Evolutionary conservation across 92 coral and sea anemone genomes (phyloP), one percentile per base, ranked within the genome.

Genomic region (Parazoanthus atlanticus): DNA sequence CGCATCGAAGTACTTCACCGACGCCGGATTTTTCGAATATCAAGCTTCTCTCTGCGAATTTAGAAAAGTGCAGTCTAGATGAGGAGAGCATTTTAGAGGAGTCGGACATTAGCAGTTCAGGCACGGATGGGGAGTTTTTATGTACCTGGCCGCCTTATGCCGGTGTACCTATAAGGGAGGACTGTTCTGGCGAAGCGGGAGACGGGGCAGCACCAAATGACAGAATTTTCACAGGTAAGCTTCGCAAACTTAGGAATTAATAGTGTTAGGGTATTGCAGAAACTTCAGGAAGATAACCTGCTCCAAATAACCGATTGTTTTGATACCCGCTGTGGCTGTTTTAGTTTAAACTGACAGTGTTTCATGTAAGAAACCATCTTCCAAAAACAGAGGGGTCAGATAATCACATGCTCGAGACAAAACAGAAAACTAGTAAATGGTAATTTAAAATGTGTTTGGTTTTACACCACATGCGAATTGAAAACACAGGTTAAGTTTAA

Each of bases 1-100:
- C 98, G 3, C 99, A 97, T 81, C 94, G 99, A 8, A 97, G 99
- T 46, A 89, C 93, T 6, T 95, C 99, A 17, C 99, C 99, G 1
- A 95, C 99, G 0, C 99, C 99, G 19, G 99, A 97, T 86, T 95
- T 95, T 74, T 90, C 98, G 21, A 93, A 95, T 46, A 90, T 95
- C 23, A 90, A 92, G 81, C 95, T 93, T 65, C 91, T 95, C 13
- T 90, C 91, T 10, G 93, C 95, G 15, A 95, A 93, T 41, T 86
- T 95, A 67, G 96, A 95, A 47, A 91, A 92, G 54, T 92, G 93
- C 66, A 92, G 85, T 71, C 77, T 88, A 8, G 97, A 93, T 29
- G 95, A 94, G 25, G 95, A 88, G 38, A 82, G 91, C 15, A 86
- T 88, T 74, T 80, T 90, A 54, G 95, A 89, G 21, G 96, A 92